Evolutionary conservation across 2,797 vertebrate genomes (phyloP), one percentile per base, ranked within the genome.

Genomic region (Myotis findleyi): DNA sequence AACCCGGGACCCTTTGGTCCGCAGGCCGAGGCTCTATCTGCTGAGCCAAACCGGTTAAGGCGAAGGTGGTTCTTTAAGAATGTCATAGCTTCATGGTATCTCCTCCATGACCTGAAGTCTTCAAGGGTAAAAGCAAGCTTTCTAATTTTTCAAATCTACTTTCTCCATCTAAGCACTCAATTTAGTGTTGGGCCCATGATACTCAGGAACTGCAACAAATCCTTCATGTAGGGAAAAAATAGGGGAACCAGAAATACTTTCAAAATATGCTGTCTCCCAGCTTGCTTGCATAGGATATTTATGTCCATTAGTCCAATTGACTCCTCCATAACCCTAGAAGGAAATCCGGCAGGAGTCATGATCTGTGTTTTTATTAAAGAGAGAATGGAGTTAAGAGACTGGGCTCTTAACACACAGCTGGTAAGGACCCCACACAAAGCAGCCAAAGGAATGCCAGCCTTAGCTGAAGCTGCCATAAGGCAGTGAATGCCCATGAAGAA

Each of bases 331-430:
- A 66, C 68, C 83, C 25, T 57, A 66, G 47, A n/a, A 94, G 25
- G 86, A 89, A 89, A 80, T 9, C 84, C n/a, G 12, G 27, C 51
- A 72, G 82, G 38, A 49, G 41, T 91, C 83, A 18, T 53, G 27
- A 73, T 44, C 36, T 64, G 49, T 72, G 17, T 69, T 95, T 95
- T 93, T 25, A 75, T 59, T 79, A 76, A 83, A 57, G 55, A 85
- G 33, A 84, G 68, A 85, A 86, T 18, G 13, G 51, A 64, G 72
- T 14, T 55, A 66, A 72, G 44, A n/a, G 71, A 69, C 30, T 27
- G 75, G 27, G 20, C 38, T 87, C 76, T 44, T 41, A 64, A 38
- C 44, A 66, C 33, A 62, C 55, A 81, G 36, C 51, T 38, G 14
- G 75, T 81, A 44, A 81, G 71, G 7, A 13, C 12, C 55, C 33